These are phyloP conservation scores for Porites divaricata DNA, from an alignment of 92 coral and sea anemone genomes.

Conservation along the genomic window DNA sequence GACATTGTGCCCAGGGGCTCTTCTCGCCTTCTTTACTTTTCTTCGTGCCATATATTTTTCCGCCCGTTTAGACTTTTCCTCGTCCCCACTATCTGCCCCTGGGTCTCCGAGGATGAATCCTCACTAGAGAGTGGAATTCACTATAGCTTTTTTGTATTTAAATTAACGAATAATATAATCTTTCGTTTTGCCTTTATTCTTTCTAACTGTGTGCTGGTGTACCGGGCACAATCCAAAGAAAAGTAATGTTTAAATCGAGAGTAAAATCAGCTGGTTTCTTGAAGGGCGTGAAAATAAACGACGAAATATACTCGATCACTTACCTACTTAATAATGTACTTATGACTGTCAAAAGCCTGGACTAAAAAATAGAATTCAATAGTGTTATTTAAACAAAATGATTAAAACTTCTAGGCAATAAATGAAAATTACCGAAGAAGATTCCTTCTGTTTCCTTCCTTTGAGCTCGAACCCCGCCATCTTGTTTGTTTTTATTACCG, in stretches of 20 bases:
- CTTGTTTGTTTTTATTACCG: constrained; percentile 59
- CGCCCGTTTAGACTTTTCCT: no score
- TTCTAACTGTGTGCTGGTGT: no score
- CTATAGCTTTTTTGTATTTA: no score
- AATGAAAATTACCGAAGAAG: constrained; percentile 49
- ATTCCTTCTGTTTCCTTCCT: constrained; percentile 51
- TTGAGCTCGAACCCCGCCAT: constrained; percentile 55
- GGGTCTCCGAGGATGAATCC: no score
- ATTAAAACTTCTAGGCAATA: background rate
- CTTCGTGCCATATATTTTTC: no score
- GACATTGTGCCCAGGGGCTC: no score
- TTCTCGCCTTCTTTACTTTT: no score
- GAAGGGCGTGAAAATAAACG: background rate
- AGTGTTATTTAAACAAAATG: background rate
- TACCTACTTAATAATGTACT: constrained; percentile 85
- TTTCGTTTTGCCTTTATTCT: no score
- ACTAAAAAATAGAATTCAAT: constrained; percentile 46
- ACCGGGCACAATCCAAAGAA: background rate
- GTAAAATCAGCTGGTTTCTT: background rate
- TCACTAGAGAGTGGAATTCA: no score
- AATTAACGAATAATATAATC: no score
- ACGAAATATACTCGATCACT: background rate
- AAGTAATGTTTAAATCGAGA: background rate
- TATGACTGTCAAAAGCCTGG: constrained; percentile 80
- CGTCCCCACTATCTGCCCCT: no score